Base-by-base conservation (phyloP, 2,113 vertebrate genomes). In the Pseudorasbora parva region DNA sequence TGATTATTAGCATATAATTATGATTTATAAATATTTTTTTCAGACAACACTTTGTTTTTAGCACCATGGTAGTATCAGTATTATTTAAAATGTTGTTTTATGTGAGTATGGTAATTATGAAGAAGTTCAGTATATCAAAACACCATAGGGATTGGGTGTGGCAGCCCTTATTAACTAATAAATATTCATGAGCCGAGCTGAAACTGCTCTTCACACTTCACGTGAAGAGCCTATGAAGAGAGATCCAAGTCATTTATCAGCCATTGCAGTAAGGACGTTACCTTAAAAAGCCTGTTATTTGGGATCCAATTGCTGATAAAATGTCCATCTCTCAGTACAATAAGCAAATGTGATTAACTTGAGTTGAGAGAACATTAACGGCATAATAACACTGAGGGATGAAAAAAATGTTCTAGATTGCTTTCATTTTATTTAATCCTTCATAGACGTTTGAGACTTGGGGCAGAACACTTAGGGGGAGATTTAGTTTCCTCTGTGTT, bases 351-450 rank as follows among this genome's bases (percentile, higher is more conserved):
- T 45, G 76, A 60, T 45, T 8, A 45, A 25, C 56, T 25, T 1
- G 45, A 27, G 45, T 37, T 60, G 2, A 78, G 37, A 60, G n/a
- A 47, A 17, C 25, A 45, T 27, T 64, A 45, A 45, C 2, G 0
- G 57, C 8, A 78, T 4, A 62, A 33, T 30, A 59, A 43, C 14
- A 62, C 10, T 45, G 8, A 12, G 33, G 5, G n/a, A 37, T 37
- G 37, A 37, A 37, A 37, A 37, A 37, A 37, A 37, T 5, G 1
- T 37, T 71, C 4, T 45, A 71, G 59, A 79, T 64, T 12, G 8
- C 59, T 76, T 17, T 37, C 21, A 23, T 77, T 77, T 60, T 21
- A 21, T 66, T 77, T 56, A 37, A 77, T 68, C 82, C 73, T 68
- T 37, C 14, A 30, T 54, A 9, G 11, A 59, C 25, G 17, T 23